These are phyloP conservation scores for Morpho helenor DNA, from an alignment of 2,888 invertebrate genomes.

Conservation along the genomic window DNA sequence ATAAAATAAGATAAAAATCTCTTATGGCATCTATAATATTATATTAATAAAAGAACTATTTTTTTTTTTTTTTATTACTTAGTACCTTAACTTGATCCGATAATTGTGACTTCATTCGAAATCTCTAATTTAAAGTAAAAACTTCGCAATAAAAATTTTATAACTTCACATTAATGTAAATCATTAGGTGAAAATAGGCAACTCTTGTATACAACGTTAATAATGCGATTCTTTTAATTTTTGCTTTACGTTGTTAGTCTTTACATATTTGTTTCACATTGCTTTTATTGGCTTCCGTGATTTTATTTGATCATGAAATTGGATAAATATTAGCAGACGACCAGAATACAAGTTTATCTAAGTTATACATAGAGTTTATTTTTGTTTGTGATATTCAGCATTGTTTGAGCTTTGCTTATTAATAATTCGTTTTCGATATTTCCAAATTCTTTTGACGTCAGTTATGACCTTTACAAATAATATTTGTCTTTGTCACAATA, in stretches of 20 bases:
- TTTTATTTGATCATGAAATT: conserved; percentile 22
- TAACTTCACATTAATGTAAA: too few relatives aligned
- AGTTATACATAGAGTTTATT: neutral
- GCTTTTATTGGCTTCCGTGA: conserved; percentile 18
- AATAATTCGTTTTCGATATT: conserved; percentile 21
- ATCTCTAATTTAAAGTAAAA: too few relatives aligned
- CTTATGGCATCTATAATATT: too few relatives aligned
- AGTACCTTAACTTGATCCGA: too few relatives aligned
- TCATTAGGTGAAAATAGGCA: too few relatives aligned
- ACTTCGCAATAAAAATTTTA: too few relatives aligned
- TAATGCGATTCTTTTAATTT: conserved; percentile 7
- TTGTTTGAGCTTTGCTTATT: conserved; percentile 17
- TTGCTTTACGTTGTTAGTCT: conserved; percentile 10
- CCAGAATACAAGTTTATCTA: neutral
- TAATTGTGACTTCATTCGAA: too few relatives aligned
- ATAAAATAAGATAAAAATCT: too few relatives aligned
- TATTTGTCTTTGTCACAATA: conserved; percentile 1
- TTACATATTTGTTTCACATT: conserved; percentile 15
- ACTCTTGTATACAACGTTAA: neutral
- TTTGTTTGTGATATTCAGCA: neutral
- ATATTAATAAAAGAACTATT: too few relatives aligned
- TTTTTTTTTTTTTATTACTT: too few relatives aligned
- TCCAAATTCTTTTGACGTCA: conserved; percentile 19
- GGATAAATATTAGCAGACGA: neutral
- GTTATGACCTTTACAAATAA: conserved; percentile 14